phyloP scores from a whole-genome alignment of 2,797 vertebrate genomes.

The Chaetophractus vellerosus region DNA sequence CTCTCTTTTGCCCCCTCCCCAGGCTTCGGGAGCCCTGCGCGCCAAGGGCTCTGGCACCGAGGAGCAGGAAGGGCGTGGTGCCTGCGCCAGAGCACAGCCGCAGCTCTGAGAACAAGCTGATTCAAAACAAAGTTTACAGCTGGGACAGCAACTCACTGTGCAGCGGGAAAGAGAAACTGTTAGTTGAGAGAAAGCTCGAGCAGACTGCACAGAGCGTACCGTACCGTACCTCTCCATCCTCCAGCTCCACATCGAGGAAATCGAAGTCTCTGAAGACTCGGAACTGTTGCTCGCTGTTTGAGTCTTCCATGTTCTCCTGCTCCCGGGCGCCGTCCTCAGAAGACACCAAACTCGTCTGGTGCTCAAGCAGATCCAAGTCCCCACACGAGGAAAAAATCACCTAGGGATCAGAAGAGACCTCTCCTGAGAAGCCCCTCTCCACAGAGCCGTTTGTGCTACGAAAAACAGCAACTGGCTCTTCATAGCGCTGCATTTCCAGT shows the following conservation, averaged over 20 bases:
- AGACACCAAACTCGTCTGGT: conserved; percentile 96
- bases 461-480: conserved; percentile 85
- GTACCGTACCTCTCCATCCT: conserved; percentile 96
- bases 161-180: conserved; percentile 69
- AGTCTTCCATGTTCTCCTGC: conserved; percentile 97
- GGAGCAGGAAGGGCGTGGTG: conserved; percentile 89
- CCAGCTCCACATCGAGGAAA: conserved; percentile 98
- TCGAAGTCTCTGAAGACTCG: conserved; percentile 99
- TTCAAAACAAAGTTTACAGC: conserved; percentile 76
- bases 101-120: conserved; percentile 81
- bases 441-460: conserved; percentile 82
- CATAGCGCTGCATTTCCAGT: conserved; percentile 89
- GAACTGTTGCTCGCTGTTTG: conserved; percentile 99
- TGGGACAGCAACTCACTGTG: conserved; percentile 74
- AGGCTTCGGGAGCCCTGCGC: conserved; percentile 61
- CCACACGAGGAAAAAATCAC: conserved; percentile 99
- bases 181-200: conserved; percentile 68
- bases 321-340: conserved; percentile 96
- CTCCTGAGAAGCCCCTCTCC: conserved; percentile 85
- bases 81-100: conserved; percentile 71
- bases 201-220: conserved; percentile 81
- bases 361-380: conserved; percentile 98
- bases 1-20: conserved; percentile 44
- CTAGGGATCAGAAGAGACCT: conserved; percentile 88
- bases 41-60: conserved; percentile 79